Conservation (phyloP, 2,888 invertebrate genomes). For the Leucophenga maculata region DNA sequence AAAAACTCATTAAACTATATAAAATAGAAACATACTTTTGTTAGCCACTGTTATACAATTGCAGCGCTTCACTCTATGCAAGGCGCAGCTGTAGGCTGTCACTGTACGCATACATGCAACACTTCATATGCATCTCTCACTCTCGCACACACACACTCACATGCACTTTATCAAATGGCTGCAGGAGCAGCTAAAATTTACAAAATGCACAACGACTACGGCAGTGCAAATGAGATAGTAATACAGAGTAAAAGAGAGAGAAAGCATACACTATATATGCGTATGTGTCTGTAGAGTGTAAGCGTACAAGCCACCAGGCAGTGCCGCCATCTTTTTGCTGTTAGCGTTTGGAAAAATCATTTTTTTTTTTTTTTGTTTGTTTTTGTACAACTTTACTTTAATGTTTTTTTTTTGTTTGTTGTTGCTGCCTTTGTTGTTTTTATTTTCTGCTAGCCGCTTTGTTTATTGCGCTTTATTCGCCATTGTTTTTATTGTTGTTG, state of each 20-base stretch:
- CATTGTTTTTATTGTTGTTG: constrained; percentile 14
- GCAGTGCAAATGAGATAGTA: not conserved
- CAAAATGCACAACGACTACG: not conserved
- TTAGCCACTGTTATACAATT: not conserved
- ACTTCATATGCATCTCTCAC: constrained; percentile 29
- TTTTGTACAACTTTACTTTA: constrained; percentile 30
- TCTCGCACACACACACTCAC: too few relatives aligned
- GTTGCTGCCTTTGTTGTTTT: not conserved
- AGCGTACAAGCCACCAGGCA: not conserved
- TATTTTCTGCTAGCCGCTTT: constrained; percentile 4
- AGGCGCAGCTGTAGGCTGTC: not conserved
- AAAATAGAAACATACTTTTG: too few relatives aligned
- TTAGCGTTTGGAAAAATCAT: constrained; percentile 13
- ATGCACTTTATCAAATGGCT: constrained; percentile 56
- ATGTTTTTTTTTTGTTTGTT: not conserved
- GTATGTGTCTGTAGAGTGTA: not conserved
- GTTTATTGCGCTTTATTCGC: constrained; percentile 8
- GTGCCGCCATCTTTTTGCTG: constrained; percentile 56
- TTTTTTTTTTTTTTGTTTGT: constrained; percentile 34
- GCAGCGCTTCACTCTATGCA: not conserved
- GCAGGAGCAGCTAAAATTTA: constrained; percentile 48
- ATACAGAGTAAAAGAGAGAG: not conserved
- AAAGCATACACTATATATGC: not conserved
- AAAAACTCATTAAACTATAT: too few relatives aligned
- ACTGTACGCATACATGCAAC: constrained; percentile 34